Evolutionary conservation across 92 coral and sea anemone genomes (phyloP), one percentile per base, ranked within the genome.

Genomic region (Paramuricea clavata): DNA sequence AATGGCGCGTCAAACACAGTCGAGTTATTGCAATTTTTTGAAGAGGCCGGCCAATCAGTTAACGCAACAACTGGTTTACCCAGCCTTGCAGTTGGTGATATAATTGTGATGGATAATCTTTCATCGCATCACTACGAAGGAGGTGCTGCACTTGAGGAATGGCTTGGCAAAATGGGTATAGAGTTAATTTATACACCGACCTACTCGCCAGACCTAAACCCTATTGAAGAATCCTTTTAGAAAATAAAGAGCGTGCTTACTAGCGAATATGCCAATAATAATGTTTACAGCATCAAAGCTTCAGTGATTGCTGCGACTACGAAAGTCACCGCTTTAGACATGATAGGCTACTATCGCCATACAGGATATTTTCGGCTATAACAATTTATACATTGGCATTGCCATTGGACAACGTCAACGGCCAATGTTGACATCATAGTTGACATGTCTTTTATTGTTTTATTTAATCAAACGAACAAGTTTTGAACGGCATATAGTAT

Each of bases 171-270:
- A 22, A 9, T 75, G 81, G 81, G 81, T 16, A 75, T 75, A 42
- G 88, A 88, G 70, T 72, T 86, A 16, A 28, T 91, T 19, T 85
- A 81, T 70, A 89, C 88, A 22, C 92, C 94, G 17, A 64, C 62
- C 25, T 86, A 92, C 78, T 91, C 90, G 6, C 94, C 94, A 7
- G 89, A 87, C 30, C 83, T 91, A 16, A 91, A 87, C 54, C 94
- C 93, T 28, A 72, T 79, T 6, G 91, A 87, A 73, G 64, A 83
- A 54, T 83, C 83, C 30, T 91, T 91, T 25, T 61, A 81, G 5
- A 91, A 87, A 87, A 49, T 91, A 41, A 91, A 87, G 52, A 83
- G 69, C 61, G 23, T 42, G 52, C 79, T 86, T n/a, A 90, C 81
- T 65, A 16, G 68, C 23, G 83, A 86, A 12, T 44, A 72, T 28